Evolutionary conservation across 1,140 invertebrate genomes (phyloP).

Genomic region (Nephotettix cincticeps): DNA sequence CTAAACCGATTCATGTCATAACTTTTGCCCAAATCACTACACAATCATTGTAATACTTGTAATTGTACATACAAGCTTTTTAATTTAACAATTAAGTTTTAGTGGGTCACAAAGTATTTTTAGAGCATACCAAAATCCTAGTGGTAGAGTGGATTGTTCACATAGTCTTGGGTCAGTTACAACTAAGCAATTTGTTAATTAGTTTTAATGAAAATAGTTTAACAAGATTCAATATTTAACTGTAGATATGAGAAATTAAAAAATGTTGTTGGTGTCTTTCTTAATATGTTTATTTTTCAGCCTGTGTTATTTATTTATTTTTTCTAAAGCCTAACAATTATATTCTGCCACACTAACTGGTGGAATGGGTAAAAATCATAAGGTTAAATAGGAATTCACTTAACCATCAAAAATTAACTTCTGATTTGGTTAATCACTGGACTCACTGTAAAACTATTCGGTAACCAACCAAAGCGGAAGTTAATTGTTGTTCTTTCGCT

Average conservation of each 20-base stretch:
- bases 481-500: too few species aligned
- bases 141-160: slow-evolving; percentile 15
- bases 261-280: slow-evolving; percentile 14
- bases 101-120: slow-evolving; percentile 17
- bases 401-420: too few species aligned
- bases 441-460: too few species aligned
- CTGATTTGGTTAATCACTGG: too few species aligned
- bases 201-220: slow-evolving; percentile 19
- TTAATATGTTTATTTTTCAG: slow-evolving; percentile 5
- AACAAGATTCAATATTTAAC: slow-evolving; percentile 16
- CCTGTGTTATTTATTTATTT: background rate
- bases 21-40: background rate
- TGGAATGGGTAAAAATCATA: too few species aligned
- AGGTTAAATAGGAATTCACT: too few species aligned
- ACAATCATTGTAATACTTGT: background rate
- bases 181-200: slow-evolving; percentile 19
- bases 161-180: slow-evolving; percentile 9
- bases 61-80: slow-evolving; percentile 5
- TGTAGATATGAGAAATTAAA: slow-evolving; percentile 16
- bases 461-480: too few species aligned
- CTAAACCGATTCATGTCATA: too few species aligned
- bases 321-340: too few species aligned
- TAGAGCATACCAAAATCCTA: slow-evolving; percentile 1
- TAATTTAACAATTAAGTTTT: background rate
- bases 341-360: too few species aligned